Base-by-base conservation (phyloP, 2,888 invertebrate genomes). In the Eulithis testata region DNA sequence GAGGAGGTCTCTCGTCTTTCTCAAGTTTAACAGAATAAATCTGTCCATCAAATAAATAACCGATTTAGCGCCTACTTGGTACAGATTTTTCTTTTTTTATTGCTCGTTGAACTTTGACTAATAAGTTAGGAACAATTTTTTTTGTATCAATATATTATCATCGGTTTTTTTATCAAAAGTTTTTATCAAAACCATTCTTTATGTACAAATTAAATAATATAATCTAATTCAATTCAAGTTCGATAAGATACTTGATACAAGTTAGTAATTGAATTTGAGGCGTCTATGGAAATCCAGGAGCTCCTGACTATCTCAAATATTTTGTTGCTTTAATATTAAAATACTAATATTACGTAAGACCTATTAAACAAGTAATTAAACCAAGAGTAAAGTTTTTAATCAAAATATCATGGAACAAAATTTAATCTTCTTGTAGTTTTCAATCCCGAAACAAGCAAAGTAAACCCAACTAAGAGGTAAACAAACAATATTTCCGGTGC, bases 1-100 rank as follows among this genome's bases (percentile, higher is more conserved):
- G 47, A 61, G 45, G 45, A 47, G 14, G 27, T 11, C 12, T 45
- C n/a, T 53, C 9, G 21, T 60, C 37, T 55, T 49, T 47, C 49
- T 55, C 43, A 40, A 31, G 61, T 61, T 61, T 54, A 43, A 11
- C 21, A 31, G 40, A 55, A 40, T 49, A 49, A 54, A 61, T 27
- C 11, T 31, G n/a, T 51, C 11, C 21, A 37, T 27, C 14, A 43
- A 50, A 47, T 4, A 8, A 49, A 21, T 21, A 49, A 11, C 21
- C 11, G 9, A 21, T 49, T 49, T 49, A 21, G 14, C 49, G 49
- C 14, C 11, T 49, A 49, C 49, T 49, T 9, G 9, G 8, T 12
- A 47, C 5, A 8, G n/a, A 44, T 12, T 44, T 44, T 11, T 44
- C 2, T 14, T 47, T 21, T 11, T 49, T 49, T 49, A 9, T 21